Percentiles rank a stretch among this genome's conserved stretches.
phyloP scores from a whole-genome alignment of 2,113 vertebrate genomes.

The Campylomormyrus numenius region DNA sequence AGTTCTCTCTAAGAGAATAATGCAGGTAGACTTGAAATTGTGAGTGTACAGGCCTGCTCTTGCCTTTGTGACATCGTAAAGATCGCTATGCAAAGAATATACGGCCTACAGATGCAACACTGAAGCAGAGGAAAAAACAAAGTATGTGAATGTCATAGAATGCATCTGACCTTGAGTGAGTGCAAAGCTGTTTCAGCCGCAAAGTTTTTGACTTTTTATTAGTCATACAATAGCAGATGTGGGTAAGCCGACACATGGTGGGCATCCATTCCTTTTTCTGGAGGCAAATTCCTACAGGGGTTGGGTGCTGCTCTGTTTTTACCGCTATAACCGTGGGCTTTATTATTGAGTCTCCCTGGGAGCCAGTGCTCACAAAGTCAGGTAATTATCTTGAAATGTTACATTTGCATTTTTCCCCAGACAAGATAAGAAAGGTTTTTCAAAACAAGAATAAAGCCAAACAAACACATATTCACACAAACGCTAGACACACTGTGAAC shows the following conservation, averaged over 20 bases:
- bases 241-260: neutral
- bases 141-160: neutral
- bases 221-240: neutral
- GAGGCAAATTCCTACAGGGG: neutral
- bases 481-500: neutral
- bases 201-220: neutral
- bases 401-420: slow-evolving; percentile 19
- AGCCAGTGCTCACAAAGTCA: slow-evolving; percentile 9
- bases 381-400: slow-evolving; percentile 28
- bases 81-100: neutral
- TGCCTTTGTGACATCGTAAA: neutral
- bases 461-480: slow-evolving; percentile 20
- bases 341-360: slow-evolving; percentile 22
- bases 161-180: neutral
- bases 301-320: neutral
- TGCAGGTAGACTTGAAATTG: neutral
- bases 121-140: neutral
- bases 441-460: slow-evolving; percentile 16
- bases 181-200: neutral
- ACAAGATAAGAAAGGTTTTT: slow-evolving; percentile 17
- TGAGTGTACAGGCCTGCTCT: neutral
- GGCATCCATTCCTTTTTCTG: neutral
- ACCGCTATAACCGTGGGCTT: neutral
- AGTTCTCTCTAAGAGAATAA: neutral
- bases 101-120: neutral